Evolutionary conservation across 2,113 vertebrate species (phyloP), one percentile per base, ranked within the genome.

Genomic region (Anthoscopus minutus): DNA sequence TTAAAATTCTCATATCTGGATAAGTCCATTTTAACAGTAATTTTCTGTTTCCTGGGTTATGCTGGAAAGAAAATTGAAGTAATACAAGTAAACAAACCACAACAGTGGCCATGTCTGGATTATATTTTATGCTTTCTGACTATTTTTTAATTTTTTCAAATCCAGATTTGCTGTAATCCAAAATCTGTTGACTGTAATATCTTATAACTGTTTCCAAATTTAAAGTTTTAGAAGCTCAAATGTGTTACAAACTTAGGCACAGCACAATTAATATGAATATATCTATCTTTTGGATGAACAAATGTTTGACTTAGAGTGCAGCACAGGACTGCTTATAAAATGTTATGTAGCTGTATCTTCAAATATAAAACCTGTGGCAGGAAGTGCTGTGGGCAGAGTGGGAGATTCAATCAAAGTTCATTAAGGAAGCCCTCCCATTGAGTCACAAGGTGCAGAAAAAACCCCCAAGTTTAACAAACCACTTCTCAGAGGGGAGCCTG

Each of bases 171-270:
- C 3, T 33, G 56, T 72, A 67, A 58, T 53, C 14, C 35, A 54
- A 67, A 88, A 6, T 44, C 21, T 0, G 0, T 25, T 58, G 20
- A 48, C 9, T 20, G 6, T 17, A 51, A 25, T 45, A 42, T 1
- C 3, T 45, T 86, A 57, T 37, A 9, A 18, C 5, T 45, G 2
- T 56, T 86, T 72, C 22, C 25, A 77, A 54, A 77, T 60, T 58
- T 23, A 44, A 70, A 47, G 7, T 25, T 20, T 64, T 70, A 50
- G 66, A 64, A 72, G 20, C 5, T 73, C 40, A 81, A 70, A 47
- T 21, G 5, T 6, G 2, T 60, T 47, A 47, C 9, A 69, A 73
- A 64, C 2, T 30, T 20, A 64, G 9, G 8, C 25, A 67, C 33
- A 94, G 2, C 4, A 54, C 4, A 54, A 13, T 42, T 50, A 65